Conservation (phyloP, 2,113 vertebrate genomes). For the Neolamprologus kungweensis region DNA sequence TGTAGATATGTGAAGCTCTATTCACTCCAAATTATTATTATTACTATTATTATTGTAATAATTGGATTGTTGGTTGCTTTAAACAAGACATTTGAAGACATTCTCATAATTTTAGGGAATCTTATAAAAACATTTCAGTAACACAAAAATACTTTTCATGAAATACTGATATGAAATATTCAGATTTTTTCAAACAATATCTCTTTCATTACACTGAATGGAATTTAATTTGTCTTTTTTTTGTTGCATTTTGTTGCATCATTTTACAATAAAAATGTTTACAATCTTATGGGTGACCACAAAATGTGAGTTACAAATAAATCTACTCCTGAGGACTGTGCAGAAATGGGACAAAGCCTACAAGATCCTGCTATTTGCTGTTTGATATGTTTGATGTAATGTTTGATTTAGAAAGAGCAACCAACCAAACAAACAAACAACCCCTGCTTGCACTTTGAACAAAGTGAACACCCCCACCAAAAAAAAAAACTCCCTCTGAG, state of each 20-base stretch:
- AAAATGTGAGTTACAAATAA: not conserved
- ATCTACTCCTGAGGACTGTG: not conserved
- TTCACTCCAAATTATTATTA: not conserved
- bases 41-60: not conserved
- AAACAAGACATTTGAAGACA: not conserved
- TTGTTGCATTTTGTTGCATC: not conserved
- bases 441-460: constrained; percentile 5
- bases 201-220: not conserved
- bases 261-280: not conserved
- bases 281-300: not conserved
- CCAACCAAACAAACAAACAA: not conserved
- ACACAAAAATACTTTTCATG: not conserved
- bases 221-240: not conserved
- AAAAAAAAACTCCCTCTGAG: not conserved
- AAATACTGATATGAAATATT: not conserved
- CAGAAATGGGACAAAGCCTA: not conserved
- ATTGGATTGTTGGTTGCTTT: not conserved
- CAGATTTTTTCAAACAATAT: not conserved
- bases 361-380: not conserved
- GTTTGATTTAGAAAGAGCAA: constrained; percentile 4
- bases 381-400: not conserved
- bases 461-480: constrained; percentile 13
- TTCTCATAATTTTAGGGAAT: not conserved
- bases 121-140: not conserved
- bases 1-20: not conserved